These are phyloP conservation scores for Laothoe populi DNA, from an alignment of 2,888 invertebrate genomes.

Conservation along the genomic window DNA sequence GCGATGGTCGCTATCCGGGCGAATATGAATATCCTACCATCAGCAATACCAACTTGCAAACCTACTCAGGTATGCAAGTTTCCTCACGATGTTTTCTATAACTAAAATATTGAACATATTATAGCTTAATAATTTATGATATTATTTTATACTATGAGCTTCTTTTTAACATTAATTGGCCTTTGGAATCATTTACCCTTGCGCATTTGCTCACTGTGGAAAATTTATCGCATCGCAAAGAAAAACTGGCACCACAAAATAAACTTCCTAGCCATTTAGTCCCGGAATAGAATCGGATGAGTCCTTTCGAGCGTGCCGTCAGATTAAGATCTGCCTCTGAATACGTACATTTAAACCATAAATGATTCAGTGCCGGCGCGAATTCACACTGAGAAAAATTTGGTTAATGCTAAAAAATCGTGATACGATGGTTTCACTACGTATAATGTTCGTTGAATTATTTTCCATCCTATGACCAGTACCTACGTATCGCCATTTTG, in stretches of 20 bases:
- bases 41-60: too few relatives aligned
- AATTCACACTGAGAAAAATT: conserved; percentile 47
- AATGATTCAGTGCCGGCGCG: conserved; percentile 54
- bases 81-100: too few relatives aligned
- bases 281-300: conserved; percentile 71
- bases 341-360: conserved; percentile 71
- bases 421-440: neutral
- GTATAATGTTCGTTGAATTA: neutral
- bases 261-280: conserved; percentile 72
- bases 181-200: neutral
- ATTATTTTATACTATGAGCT: too few relatives aligned
- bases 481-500: too few relatives aligned
- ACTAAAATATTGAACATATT: too few relatives aligned
- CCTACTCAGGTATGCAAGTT: too few relatives aligned
- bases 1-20: too few relatives aligned
- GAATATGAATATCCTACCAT: too few relatives aligned
- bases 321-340: conserved; percentile 71
- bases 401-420: conserved; percentile 31
- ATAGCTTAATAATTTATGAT: too few relatives aligned
- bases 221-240: conserved; percentile 7
- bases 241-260: conserved; percentile 59
- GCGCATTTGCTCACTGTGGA: neutral
- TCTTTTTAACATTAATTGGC: neutral
- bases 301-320: conserved; percentile 65
- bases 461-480: neutral